These are phyloP conservation scores for Stictonetta naevosa DNA, from an alignment of 2,113 vertebrate species.

Conservation along the genomic window DNA sequence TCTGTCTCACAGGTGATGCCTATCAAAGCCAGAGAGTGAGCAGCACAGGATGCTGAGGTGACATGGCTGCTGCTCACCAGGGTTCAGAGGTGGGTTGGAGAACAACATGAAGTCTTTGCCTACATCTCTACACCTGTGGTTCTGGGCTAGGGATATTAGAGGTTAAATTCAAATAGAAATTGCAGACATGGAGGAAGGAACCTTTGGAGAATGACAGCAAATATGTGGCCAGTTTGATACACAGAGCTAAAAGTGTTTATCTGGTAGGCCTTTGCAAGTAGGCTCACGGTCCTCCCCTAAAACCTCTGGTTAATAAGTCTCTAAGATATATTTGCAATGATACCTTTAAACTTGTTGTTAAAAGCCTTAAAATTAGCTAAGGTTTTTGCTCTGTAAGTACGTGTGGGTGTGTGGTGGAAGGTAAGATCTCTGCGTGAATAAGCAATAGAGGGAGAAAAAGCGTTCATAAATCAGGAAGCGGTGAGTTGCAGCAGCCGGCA, in stretches of 20 bases:
- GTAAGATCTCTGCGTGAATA: background rate
- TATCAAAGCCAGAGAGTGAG: background rate
- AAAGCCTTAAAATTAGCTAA: background rate
- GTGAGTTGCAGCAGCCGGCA: background rate
- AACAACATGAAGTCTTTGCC: background rate
- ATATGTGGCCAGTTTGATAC: background rate
- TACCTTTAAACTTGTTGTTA: background rate
- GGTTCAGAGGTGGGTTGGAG: background rate
- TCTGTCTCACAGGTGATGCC: background rate
- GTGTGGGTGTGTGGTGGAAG: background rate
- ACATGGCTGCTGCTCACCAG: fast-evolving
- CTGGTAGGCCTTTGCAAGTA: background rate
- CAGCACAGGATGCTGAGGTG: background rate
- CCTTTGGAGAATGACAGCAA: background rate
- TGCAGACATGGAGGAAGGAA: background rate
- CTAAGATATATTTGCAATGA: background rate
- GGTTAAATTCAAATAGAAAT: background rate
- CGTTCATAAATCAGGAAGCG: background rate
- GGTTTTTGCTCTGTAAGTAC: background rate
- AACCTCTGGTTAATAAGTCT: background rate
- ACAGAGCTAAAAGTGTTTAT: background rate
- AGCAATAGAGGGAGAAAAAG: background rate
- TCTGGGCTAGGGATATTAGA: background rate
- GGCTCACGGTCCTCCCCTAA: background rate
- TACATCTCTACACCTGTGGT: background rate